These are phyloP conservation scores for Ivindomyrus marchei DNA, from an alignment of 2,113 vertebrate genomes.

Conservation along the genomic window DNA sequence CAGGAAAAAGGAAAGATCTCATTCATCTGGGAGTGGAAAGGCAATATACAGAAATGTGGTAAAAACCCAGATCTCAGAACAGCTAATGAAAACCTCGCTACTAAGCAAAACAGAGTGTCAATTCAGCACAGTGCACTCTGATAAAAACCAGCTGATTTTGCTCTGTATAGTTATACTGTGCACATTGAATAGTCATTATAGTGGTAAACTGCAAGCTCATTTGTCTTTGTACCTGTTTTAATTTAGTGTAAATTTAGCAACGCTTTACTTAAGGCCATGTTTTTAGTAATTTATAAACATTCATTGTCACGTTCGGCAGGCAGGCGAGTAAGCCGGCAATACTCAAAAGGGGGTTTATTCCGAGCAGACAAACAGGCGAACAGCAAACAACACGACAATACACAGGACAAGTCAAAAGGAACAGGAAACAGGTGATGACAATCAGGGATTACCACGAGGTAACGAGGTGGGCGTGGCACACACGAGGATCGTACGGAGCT, in stretches of 20 bases:
- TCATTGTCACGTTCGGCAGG: too few species aligned
- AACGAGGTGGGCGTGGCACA: too few species aligned
- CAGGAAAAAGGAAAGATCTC: background rate
- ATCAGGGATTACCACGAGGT: too few species aligned
- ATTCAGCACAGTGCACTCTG: background rate
- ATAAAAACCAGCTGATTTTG: background rate
- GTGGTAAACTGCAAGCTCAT: background rate
- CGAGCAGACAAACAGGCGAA: too few species aligned
- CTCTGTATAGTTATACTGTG: background rate
- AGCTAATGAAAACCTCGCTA: background rate
- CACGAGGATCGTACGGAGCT: too few species aligned
- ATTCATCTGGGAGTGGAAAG: background rate
- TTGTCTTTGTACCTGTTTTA: background rate
- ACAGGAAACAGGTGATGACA: too few species aligned
- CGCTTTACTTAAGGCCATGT: too few species aligned
- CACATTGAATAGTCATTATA: background rate
- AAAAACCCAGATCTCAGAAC: background rate
- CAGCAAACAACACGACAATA: too few species aligned
- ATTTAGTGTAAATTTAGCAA: background rate
- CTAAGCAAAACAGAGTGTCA: background rate
- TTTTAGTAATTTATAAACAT: too few species aligned
- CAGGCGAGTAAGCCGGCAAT: too few species aligned
- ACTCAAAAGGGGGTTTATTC: too few species aligned
- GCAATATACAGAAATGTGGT: background rate
- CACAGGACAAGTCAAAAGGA: too few species aligned